Conservation (phyloP, 2,797 vertebrate species). For the Xerus rutilus region DNA sequence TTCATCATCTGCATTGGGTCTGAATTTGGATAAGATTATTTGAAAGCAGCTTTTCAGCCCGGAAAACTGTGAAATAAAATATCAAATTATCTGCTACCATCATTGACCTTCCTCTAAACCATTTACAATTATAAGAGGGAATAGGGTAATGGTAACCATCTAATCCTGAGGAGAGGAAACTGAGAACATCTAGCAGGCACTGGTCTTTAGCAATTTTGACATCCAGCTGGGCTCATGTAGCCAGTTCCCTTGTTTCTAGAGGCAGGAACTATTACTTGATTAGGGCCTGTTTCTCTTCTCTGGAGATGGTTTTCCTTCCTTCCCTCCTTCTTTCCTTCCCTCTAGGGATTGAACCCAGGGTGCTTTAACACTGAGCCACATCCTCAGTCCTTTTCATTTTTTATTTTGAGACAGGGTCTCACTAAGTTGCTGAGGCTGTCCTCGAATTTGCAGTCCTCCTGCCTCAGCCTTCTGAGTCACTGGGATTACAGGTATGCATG, state of each 20-base stretch:
- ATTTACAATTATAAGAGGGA: neutral
- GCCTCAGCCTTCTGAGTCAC: no score
- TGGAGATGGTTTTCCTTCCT: neutral
- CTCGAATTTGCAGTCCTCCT: no score
- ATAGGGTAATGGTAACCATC: neutral
- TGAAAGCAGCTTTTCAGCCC: neutral
- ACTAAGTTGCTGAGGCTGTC: no score
- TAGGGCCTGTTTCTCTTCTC: neutral
- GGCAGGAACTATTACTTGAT: neutral
- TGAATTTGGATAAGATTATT: neutral
- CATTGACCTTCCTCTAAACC: no score
- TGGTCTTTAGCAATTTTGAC: neutral
- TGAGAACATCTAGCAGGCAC: neutral
- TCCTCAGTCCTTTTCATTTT: neutral
- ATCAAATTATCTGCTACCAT: neutral
- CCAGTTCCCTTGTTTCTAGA: neutral
- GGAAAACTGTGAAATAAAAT: constrained; percentile 3
- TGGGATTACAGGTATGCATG: no score
- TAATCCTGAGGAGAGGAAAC: neutral
- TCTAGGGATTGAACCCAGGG: no score
- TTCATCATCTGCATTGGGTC: neutral
- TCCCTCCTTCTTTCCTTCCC: no score
- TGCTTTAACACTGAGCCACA: no score
- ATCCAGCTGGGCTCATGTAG: neutral
- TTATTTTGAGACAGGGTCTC: no score